These are phyloP conservation scores for Pelobates fuscus DNA, from an alignment of 2,113 vertebrate genomes.

Conservation along the genomic window DNA sequence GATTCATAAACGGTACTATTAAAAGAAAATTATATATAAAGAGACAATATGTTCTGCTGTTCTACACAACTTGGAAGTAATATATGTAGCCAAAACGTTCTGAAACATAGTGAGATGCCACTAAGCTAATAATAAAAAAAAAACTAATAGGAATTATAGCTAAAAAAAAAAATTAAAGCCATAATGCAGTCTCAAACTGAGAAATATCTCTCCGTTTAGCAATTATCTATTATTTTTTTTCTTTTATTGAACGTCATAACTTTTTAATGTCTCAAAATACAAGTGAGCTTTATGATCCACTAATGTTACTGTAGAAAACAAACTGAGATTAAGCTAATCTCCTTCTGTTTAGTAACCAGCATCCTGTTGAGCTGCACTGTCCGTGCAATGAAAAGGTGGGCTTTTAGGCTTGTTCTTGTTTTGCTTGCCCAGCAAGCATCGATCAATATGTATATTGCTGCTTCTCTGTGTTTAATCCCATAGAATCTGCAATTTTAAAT, in stretches of 20 bases:
- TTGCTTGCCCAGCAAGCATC: neutral
- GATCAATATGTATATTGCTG: too few species aligned
- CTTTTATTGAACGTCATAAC: too few species aligned
- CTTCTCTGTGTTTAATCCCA: slow-evolving; percentile 5
- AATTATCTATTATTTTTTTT: too few species aligned
- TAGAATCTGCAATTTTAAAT: slow-evolving; percentile 33
- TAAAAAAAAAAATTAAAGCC: neutral
- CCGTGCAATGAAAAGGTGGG: too few species aligned
- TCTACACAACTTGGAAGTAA: neutral
- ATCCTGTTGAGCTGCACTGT: neutral
- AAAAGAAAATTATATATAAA: too few species aligned
- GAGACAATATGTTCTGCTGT: neutral
- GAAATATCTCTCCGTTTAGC: too few species aligned
- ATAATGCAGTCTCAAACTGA: neutral
- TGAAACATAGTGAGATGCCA: neutral
- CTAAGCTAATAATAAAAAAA: neutral
- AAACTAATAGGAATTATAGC: neutral
- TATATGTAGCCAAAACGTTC: neutral
- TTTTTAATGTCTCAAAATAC: too few species aligned
- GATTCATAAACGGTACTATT: neutral
- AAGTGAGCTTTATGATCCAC: too few species aligned
- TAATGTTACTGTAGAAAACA: too few species aligned
- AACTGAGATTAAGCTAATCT: too few species aligned
- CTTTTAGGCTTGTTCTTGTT: neutral
- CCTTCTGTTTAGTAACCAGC: too few species aligned